Percentiles rank a stretch among this genome's conserved stretches.
Evolutionary conservation across 2,888 invertebrate genomes (phyloP).

Genomic region (Drosophila eohydei): DNA sequence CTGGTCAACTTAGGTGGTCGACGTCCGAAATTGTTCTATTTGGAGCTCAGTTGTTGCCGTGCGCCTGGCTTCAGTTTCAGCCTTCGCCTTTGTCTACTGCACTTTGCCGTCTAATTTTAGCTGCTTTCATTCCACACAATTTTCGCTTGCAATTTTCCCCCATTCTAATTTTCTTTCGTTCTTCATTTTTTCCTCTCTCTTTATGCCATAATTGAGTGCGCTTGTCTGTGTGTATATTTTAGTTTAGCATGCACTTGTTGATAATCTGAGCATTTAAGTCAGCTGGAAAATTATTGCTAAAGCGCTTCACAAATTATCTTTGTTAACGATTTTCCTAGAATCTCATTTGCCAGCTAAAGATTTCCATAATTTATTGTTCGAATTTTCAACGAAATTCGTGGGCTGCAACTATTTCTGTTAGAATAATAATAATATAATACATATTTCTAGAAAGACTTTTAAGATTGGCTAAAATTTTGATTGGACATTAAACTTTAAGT

Average conservation of each 20-base stretch:
- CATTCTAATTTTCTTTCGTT: slow-evolving; percentile 10
- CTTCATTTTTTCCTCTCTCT: not conserved
- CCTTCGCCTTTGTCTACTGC: slow-evolving; percentile 4
- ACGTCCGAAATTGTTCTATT: slow-evolving; percentile 5
- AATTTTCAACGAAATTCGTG: not conserved
- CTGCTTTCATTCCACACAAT: slow-evolving; percentile 27
- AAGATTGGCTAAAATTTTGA: not conserved
- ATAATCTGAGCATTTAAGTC: slow-evolving; percentile 40
- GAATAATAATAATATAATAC: not conserved
- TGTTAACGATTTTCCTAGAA: slow-evolving; percentile 5
- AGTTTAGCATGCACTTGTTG: slow-evolving; percentile 40
- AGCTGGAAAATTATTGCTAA: slow-evolving; percentile 38
- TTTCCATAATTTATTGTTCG: not conserved
- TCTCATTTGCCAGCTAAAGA: not conserved
- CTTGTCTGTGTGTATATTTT: slow-evolving; percentile 5
- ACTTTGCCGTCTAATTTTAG: slow-evolving; percentile 44
- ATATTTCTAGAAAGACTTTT: not conserved
- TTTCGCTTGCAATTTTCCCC: slow-evolving; percentile 25
- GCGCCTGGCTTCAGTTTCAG: not conserved
- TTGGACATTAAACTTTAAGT: not conserved
- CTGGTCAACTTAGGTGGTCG: slow-evolving; percentile 17
- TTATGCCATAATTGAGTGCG: slow-evolving; percentile 14
- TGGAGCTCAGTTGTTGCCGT: not conserved
- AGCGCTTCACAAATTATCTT: slow-evolving; percentile 22
- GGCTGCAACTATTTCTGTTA: not conserved